These are phyloP conservation scores for Cygnus olor DNA, from an alignment of 2,797 vertebrate genomes.

Conservation along the genomic window DNA sequence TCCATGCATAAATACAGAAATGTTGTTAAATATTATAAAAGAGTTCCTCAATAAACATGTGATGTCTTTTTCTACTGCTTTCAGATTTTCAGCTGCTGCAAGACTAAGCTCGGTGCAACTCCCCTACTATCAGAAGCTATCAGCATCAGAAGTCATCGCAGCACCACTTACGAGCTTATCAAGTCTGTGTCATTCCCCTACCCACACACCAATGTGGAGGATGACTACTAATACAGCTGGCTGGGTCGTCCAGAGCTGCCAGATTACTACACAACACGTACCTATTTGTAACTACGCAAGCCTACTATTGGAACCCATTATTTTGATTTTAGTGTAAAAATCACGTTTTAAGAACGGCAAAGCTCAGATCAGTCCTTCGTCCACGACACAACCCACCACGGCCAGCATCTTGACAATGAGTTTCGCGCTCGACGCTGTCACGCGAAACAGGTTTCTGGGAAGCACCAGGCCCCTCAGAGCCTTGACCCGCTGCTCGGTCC, in stretches of 20 bases:
- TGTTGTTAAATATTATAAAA: background rate
- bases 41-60: background rate
- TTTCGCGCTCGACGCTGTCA: background rate
- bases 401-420: background rate
- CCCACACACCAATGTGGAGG: conserved; percentile 12
- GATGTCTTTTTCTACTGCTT: background rate
- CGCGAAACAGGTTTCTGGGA: background rate
- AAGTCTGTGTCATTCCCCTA: conserved; percentile 37
- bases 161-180: background rate
- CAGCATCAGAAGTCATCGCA: conserved; percentile 14
- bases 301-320: background rate
- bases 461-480: background rate
- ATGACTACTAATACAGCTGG: conserved; percentile 14
- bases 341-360: background rate
- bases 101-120: background rate
- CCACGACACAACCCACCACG: background rate
- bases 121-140: background rate
- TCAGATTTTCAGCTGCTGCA: background rate
- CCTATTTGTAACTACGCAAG: background rate
- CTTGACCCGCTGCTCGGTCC: background rate
- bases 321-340: background rate
- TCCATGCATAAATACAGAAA: background rate
- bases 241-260: background rate
- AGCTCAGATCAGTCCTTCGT: background rate
- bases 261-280: background rate